These are phyloP conservation scores for Bilobella aurantiaca DNA, from an alignment of 1,140 invertebrate genomes.

Conservation along the genomic window DNA sequence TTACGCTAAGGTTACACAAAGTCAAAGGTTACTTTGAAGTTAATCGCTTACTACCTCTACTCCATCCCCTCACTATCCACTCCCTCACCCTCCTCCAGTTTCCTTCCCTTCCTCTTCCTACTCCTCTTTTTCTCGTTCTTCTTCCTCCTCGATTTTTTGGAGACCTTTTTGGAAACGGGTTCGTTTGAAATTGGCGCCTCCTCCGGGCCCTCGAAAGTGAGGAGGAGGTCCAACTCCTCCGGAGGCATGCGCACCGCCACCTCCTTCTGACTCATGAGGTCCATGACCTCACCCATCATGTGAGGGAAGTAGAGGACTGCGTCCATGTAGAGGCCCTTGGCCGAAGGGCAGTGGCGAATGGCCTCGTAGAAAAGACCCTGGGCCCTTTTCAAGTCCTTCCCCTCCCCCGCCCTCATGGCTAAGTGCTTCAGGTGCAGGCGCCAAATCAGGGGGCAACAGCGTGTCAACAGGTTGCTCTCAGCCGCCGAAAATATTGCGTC, in stretches of 20 bases:
- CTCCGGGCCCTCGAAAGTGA: constrained; percentile 4
- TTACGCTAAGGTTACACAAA: background rate
- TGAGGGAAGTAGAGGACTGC: constrained; percentile 30
- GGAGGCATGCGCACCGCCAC: constrained; percentile 22
- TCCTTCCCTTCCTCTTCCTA: background rate
- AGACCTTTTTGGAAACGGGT: too few species aligned
- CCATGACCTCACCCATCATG: constrained; percentile 25
- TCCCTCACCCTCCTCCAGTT: constrained; percentile 1
- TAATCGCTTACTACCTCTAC: background rate
- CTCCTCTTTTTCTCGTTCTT: background rate
- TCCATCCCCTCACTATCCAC: background rate
- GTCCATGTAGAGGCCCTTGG: constrained; percentile 29
- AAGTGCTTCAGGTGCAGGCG: constrained; percentile 29
- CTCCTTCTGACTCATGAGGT: constrained; percentile 25
- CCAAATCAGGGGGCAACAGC: constrained; percentile 33
- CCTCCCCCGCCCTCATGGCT: constrained; percentile 16
- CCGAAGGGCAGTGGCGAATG: constrained; percentile 31
- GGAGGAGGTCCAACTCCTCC: constrained; percentile 28
- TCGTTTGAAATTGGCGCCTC: background rate
- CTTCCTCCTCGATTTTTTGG: background rate
- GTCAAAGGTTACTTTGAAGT: background rate
- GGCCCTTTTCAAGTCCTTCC: constrained; percentile 22
- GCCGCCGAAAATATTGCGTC: constrained; percentile 29
- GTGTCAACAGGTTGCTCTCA: constrained; percentile 18
- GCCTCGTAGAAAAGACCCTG: constrained; percentile 27